These are phyloP conservation scores for Electrona antarctica DNA, from an alignment of 2,113 vertebrate genomes.

Conservation along the genomic window DNA sequence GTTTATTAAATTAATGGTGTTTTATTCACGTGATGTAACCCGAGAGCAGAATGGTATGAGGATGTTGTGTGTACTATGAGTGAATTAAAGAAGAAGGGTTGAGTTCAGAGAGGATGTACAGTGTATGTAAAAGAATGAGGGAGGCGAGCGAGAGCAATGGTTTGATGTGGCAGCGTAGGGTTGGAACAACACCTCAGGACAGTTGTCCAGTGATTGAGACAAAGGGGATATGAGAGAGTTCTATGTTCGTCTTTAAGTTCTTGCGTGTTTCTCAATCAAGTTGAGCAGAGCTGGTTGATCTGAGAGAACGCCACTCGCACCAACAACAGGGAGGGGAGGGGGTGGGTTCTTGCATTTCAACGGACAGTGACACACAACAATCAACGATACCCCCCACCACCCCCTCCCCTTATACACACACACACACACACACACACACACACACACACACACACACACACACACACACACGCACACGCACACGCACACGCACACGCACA, in stretches of 20 bases:
- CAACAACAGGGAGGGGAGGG: constrained; percentile 53
- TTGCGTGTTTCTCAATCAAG: constrained; percentile 51
- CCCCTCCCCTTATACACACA: no score
- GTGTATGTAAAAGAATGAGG: constrained; percentile 53
- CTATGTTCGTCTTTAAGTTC: constrained; percentile 41
- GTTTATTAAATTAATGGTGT: constrained; percentile 59
- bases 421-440: no score
- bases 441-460: no score
- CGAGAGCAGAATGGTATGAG: constrained; percentile 39
- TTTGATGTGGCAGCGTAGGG: constrained; percentile 50
- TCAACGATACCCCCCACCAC: constrained; percentile 61
- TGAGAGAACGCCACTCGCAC: constrained; percentile 66
- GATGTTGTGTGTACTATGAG: constrained; percentile 64
- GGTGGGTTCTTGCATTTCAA: constrained; percentile 59
- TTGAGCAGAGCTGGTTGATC: constrained; percentile 53
- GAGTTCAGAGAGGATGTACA: constrained; percentile 65
- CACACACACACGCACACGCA: no score
- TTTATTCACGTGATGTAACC: constrained; percentile 69
- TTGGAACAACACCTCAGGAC: constrained; percentile 44
- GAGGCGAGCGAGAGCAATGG: constrained; percentile 66
- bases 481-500: no score
- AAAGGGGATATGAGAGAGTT: constrained; percentile 39
- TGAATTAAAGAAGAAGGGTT: constrained; percentile 71
- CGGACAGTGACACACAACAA: constrained; percentile 60
- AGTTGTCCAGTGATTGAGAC: constrained; percentile 36